Evolutionary conservation across 2,797 vertebrate species (phyloP).

Genomic region (Lepilemur ruficaudatus): DNA sequence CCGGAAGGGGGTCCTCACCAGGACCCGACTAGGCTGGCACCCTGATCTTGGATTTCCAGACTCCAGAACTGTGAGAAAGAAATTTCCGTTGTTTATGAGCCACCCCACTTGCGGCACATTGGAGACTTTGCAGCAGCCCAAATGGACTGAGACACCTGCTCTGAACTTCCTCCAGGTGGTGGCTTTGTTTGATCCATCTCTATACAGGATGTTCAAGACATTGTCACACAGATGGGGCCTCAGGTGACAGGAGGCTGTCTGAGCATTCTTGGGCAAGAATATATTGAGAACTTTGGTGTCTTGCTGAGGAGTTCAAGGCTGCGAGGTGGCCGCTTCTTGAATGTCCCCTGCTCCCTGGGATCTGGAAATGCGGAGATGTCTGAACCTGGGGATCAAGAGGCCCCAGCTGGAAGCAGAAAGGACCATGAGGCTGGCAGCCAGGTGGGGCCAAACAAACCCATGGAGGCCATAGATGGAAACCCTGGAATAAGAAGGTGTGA

Average conservation of each 20-base stretch:
- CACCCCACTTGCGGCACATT: no score
- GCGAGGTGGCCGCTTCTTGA: background rate
- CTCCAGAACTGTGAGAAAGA: background rate
- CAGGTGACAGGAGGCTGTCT: background rate
- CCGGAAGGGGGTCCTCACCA: background rate
- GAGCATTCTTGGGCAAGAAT: background rate
- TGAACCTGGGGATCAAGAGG: background rate
- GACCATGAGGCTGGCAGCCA: background rate
- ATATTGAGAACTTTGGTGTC: background rate
- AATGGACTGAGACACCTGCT: background rate
- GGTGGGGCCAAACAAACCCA: accelerated
- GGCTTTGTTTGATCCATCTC: no score
- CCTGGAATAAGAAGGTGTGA: background rate
- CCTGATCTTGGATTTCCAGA: background rate
- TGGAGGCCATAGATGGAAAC: background rate
- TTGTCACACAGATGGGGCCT: accelerated
- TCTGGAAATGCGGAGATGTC: background rate
- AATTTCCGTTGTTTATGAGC: background rate
- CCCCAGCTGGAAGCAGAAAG: background rate
- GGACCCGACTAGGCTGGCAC: background rate
- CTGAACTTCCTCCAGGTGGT: background rate
- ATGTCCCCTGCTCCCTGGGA: background rate
- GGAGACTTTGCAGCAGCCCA: no score
- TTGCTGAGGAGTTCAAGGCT: background rate
- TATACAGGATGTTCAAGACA: background rate